Evolutionary conservation across 1,140 invertebrate species (phyloP), one percentile per base, ranked within the genome.

Genomic region (Ceratoteleas bidentatus): DNA sequence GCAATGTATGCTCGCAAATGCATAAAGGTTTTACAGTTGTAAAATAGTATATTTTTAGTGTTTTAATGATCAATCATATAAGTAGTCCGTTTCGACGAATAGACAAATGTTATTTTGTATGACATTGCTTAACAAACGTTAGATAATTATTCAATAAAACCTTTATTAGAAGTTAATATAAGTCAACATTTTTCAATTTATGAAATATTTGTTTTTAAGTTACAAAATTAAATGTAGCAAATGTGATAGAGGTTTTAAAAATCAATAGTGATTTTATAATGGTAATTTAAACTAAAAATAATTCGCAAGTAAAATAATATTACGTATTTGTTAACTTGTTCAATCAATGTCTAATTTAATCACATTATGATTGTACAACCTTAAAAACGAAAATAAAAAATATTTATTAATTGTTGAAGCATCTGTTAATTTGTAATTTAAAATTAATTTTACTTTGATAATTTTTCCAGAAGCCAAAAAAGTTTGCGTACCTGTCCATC

Each of bases 181-280:
- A n/a, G n/a, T n/a, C n/a, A n/a, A n/a, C n/a, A n/a, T n/a, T n/a
- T n/a, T n/a, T n/a, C n/a, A 43, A 43, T 11, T 43, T 43, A 10
- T 43, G 8, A 43, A 43, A 43, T 43, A 11, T n/a, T 11, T 43
- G 6, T 43, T 43, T 6, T 43, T 11, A 43, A 43, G 11, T 43
- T 43, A 43, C 40, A 43, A 8, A 43, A 43, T 43, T 43, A 11
- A 11, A 43, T 43, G 8, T 43, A 43, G 3, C 8, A 4, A 43
- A 8, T 43, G 8, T 3, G n/a, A 43, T 36, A 36, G 34, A 6
- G 34, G n/a, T n/a, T n/a, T n/a, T n/a, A n/a, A n/a, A n/a, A n/a
- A n/a, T n/a, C n/a, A n/a, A n/a, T 10, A 43, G 40, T 43, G 40
- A 43, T 43, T 43, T 43, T 10, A 43, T 43, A 43, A 43, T 43